A percentile compares a stretch with the other conserved stretches of the same genome.
These are phyloP conservation scores for Aleiodes alternator DNA, from an alignment of 2,888 invertebrate species.

Conservation along the genomic window DNA sequence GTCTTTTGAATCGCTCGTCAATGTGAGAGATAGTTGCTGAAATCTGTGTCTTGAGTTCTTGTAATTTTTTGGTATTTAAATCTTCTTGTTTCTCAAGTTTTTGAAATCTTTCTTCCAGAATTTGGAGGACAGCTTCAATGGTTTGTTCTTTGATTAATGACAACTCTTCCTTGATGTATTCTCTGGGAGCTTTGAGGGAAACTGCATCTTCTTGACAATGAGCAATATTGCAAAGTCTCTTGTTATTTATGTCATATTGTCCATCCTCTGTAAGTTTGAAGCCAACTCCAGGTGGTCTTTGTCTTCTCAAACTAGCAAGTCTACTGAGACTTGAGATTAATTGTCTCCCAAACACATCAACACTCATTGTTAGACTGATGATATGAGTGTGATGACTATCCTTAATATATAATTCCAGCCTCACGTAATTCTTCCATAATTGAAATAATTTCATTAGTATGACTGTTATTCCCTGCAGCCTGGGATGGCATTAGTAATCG, in stretches of 20 bases:
- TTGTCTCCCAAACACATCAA: slow-evolving; percentile 7
- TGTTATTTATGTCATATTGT: no score
- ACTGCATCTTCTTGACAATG: no score
- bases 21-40: background rate
- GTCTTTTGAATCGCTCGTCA: background rate
- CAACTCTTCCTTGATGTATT: no score
- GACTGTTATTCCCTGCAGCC: slow-evolving; percentile 8
- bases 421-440: slow-evolving; percentile 24
- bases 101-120: slow-evolving; percentile 19
- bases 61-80: no score
- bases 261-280: no score
- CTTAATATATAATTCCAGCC: background rate
- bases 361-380: background rate
- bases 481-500: slow-evolving; percentile 12
- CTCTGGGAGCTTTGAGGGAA: no score
- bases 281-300: no score
- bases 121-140: slow-evolving; percentile 17
- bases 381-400: background rate
- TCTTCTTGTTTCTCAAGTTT: background rate
- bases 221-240: no score
- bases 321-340: background rate
- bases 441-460: slow-evolving; percentile 24
- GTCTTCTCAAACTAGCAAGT: background rate
- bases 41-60: background rate
- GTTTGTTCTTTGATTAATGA: no score